Evolutionary conservation across 2,797 vertebrate species (phyloP), one percentile per base, ranked within the genome.

Genomic region (Lithobates sylvaticus): DNA sequence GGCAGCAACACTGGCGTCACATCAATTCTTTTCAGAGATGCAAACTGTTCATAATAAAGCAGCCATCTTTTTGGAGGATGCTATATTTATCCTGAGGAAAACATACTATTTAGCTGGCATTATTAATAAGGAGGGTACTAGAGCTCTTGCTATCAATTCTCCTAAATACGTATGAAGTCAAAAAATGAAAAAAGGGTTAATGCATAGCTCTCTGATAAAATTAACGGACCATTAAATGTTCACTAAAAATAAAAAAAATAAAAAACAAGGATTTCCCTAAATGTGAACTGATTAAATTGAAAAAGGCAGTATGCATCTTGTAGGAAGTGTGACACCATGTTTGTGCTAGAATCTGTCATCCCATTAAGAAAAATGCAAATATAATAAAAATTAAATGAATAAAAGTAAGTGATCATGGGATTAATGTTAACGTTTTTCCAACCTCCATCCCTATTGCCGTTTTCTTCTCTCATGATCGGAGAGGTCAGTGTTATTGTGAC

Each of bases 401-500:
- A 67, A 10, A 67, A 27, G 81, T 68, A 67, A 27, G 81, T 65
- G 85, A 88, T 91, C 65, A 89, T 90, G 89, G 90, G 91, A 88
- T 77, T 86, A 93, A 88, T 89, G 92, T 92, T 92, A 93, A 92
- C 89, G 90, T 87, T 91, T 95, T 95, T 91, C 97, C 95, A 97
- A 99, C 98, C 98, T 99, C 97, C 98, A 88, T 99, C 97, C 93
- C 92, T 96, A 90, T 95, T 90, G 91, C 92, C 96, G 91, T 92
- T 96, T 85, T 99, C 98, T 90, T 99, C 98, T 87, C 98, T 93
- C 94, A 99, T 98, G 92, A 98, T 90, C n/a, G 98, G 98, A 67
- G 98, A 99, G 26, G 98, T 99, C 93, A 99, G 91, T 2, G 98
- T 99, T 94, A 99, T 97, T 54, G 97, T 98, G 91, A 99, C 98